Evolutionary conservation across 1,140 invertebrate genomes (phyloP).

Genomic region (Danaus melanippus): DNA sequence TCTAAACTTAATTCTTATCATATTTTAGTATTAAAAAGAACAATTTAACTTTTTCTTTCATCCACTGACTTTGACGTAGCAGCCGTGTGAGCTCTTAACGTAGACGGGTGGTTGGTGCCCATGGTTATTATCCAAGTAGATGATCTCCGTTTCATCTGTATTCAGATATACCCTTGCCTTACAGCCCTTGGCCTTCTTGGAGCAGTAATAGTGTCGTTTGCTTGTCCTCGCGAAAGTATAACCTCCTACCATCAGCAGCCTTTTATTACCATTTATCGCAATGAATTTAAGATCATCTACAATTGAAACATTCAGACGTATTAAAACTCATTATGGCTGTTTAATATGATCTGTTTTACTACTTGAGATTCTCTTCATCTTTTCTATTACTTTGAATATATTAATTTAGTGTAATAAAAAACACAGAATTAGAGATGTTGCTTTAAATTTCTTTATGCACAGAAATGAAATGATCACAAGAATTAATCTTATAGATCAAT

Average conservation of each 20-base stretch:
- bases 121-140: constrained; percentile 23
- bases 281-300: too few relatives aligned
- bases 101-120: constrained; percentile 36
- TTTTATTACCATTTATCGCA: constrained; percentile 10
- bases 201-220: constrained; percentile 41
- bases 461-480: background rate
- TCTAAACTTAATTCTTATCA: too few relatives aligned
- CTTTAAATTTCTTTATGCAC: background rate
- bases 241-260: constrained; percentile 19
- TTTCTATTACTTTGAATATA: background rate
- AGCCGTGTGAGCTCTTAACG: constrained; percentile 6
- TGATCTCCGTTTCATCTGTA: constrained; percentile 20
- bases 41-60: too few relatives aligned
- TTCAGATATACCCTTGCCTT: constrained; percentile 35
- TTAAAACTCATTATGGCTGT: too few relatives aligned
- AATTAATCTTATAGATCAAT: background rate
- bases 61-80: constrained; percentile 17
- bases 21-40: too few relatives aligned
- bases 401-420: constrained; percentile 2
- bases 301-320: too few relatives aligned
- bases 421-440: background rate
- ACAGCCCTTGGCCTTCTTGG: constrained; percentile 38
- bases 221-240: constrained; percentile 28
- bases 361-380: background rate
- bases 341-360: too few relatives aligned